Evolutionary conservation across 2,113 vertebrate genomes (phyloP).

Genomic region (Chrysochloris asiatica): DNA sequence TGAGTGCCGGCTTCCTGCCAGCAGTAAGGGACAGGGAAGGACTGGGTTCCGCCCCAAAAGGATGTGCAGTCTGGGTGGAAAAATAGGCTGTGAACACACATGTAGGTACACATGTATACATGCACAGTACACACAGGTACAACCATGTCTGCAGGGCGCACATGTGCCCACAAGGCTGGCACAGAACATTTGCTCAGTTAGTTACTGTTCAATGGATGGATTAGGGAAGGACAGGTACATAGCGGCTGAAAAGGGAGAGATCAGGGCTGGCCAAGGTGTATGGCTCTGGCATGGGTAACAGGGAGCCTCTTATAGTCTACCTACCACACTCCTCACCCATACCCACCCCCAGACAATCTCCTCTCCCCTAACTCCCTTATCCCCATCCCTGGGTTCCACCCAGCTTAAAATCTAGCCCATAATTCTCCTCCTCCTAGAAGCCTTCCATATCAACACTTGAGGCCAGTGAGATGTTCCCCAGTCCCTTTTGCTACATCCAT

Average conservation of each 20-base stretch:
- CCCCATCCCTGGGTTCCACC: not conserved
- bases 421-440: not conserved
- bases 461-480: not conserved
- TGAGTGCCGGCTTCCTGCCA: not conserved
- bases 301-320: not conserved
- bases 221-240: not conserved
- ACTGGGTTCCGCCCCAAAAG: not conserved
- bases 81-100: not conserved
- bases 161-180: not conserved
- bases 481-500: not conserved
- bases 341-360: not conserved
- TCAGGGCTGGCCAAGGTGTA: not conserved
- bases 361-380: no score
- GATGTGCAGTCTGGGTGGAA: not conserved
- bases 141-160: no score
- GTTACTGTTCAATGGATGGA: not conserved
- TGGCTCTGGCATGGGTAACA: not conserved
- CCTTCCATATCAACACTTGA: no score
- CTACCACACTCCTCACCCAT: not conserved
- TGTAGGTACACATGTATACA: not conserved
- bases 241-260: not conserved
- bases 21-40: not conserved
- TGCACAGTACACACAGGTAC: not conserved
- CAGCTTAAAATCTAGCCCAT: not conserved
- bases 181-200: not conserved